These are phyloP conservation scores for Agrochola macilenta DNA, from an alignment of 2,888 invertebrate species.

Conservation along the genomic window DNA sequence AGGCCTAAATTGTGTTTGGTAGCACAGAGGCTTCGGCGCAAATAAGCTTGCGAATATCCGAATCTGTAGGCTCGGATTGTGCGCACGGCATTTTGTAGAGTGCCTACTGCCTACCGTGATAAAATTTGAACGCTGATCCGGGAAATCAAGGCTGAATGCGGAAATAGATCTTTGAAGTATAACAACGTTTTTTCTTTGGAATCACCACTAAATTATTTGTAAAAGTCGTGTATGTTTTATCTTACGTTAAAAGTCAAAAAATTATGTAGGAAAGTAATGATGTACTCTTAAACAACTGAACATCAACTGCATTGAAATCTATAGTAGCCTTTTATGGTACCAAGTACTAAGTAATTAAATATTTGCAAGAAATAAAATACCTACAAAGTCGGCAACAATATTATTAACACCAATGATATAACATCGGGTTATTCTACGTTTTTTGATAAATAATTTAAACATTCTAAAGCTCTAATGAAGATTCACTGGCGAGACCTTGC, in stretches of 20 bases:
- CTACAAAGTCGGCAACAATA: not conserved
- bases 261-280: not conserved
- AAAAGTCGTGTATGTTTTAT: not conserved
- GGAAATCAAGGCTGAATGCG: slow-evolving; percentile 61
- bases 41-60: slow-evolving; percentile 66
- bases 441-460: not conserved
- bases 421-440: not conserved
- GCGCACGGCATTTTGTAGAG: slow-evolving; percentile 44
- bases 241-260: too few relatives aligned
- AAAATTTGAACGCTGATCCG: slow-evolving; percentile 40
- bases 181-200: not conserved
- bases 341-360: not conserved
- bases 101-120: slow-evolving; percentile 26
- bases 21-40: slow-evolving; percentile 66
- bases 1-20: slow-evolving; percentile 76
- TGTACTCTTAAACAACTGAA: not conserved
- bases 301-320: not conserved
- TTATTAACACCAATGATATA: not conserved
- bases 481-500: not conserved
- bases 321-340: not conserved
- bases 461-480: not conserved
- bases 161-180: slow-evolving; percentile 21
- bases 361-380: not conserved
- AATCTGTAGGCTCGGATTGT: slow-evolving; percentile 51
- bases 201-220: slow-evolving; percentile 14